These are phyloP conservation scores for Galerucella pusilla DNA, from an alignment of 2,888 invertebrate species.

Conservation along the genomic window DNA sequence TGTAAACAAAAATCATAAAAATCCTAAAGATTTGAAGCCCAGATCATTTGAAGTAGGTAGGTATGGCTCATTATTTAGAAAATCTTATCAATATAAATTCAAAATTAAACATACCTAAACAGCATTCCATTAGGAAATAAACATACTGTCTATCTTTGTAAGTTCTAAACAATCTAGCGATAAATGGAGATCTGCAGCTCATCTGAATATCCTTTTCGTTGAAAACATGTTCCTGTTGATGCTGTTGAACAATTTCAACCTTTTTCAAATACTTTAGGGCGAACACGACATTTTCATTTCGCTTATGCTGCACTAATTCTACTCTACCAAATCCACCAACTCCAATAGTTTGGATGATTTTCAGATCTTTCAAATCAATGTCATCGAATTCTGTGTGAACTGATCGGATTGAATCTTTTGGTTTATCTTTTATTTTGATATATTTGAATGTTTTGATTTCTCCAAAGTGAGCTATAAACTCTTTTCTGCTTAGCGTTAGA, in stretches of 20 bases:
- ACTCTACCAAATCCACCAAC: slow-evolving; percentile 76
- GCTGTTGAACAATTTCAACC: slow-evolving; percentile 86
- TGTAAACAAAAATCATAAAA: too few species aligned
- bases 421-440: slow-evolving; percentile 44
- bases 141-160: slow-evolving; percentile 92
- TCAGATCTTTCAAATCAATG: slow-evolving; percentile 81
- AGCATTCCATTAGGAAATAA: slow-evolving; percentile 95
- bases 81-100: neutral
- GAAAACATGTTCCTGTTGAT: slow-evolving; percentile 89
- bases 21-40: too few species aligned
- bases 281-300: slow-evolving; percentile 71
- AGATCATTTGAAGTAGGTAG: too few species aligned
- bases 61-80: too few species aligned
- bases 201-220: slow-evolving; percentile 89
- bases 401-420: slow-evolving; percentile 42
- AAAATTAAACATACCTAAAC: slow-evolving; percentile 72
- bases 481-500: slow-evolving; percentile 83
- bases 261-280: slow-evolving; percentile 92
- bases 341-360: slow-evolving; percentile 86
- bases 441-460: slow-evolving; percentile 74
- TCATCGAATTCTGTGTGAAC: slow-evolving; percentile 69
- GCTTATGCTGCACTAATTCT: slow-evolving; percentile 65
- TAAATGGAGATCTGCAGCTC: slow-evolving; percentile 81
- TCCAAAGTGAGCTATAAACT: slow-evolving; percentile 86
- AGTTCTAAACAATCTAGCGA: slow-evolving; percentile 82